A percentile compares a stretch with the other conserved stretches of the same genome.
These are phyloP conservation scores for Podargus strigoides DNA, from an alignment of 2,797 vertebrate genomes.

Conservation along the genomic window DNA sequence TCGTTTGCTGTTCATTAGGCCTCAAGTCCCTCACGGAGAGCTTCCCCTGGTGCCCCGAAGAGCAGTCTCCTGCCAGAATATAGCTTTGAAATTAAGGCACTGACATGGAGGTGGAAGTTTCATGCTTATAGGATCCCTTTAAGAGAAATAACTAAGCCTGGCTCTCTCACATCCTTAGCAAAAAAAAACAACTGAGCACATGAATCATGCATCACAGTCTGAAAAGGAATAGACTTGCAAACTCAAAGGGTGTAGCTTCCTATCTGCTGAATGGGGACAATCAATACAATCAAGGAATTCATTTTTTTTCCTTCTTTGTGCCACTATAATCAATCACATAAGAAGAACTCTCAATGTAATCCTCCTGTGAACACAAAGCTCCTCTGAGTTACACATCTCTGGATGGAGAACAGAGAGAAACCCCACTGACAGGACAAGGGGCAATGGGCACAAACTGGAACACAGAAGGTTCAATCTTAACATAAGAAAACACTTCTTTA, in stretches of 20 bases:
- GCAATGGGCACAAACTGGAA: no score
- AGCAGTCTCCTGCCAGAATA: background rate
- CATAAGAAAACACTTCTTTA: no score
- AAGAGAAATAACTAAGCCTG: background rate
- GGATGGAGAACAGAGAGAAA: background rate
- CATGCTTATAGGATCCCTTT: background rate
- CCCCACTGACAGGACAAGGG: no score
- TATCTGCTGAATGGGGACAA: background rate
- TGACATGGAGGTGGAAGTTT: background rate
- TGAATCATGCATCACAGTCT: background rate
- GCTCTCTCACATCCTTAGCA: background rate
- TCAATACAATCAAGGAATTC: background rate
- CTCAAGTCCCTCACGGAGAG: background rate
- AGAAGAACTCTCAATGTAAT: background rate
- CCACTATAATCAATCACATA: background rate
- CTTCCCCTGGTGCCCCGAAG: background rate
- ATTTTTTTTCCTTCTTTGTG: background rate
- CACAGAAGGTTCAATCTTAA: no score
- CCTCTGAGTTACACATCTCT: background rate
- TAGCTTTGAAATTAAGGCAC: background rate
- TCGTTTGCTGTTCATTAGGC: background rate
- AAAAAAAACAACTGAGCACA: background rate
- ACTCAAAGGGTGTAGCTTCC: background rate
- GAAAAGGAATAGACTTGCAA: background rate
- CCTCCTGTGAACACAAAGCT: background rate